phyloP scores from a whole-genome alignment of 2,797 vertebrate species.

The Brotula barbata region DNA sequence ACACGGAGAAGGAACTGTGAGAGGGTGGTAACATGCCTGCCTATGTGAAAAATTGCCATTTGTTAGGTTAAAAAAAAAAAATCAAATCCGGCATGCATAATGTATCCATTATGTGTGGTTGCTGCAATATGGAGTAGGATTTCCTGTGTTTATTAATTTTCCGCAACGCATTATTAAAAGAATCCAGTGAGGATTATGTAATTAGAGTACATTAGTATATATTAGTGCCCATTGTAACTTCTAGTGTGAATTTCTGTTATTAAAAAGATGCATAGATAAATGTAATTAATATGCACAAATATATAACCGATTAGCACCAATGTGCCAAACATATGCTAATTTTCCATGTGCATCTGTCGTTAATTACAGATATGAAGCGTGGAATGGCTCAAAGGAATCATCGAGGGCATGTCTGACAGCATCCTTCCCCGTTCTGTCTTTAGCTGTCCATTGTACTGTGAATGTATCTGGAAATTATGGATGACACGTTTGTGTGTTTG shows the following conservation, averaged over 20 bases:
- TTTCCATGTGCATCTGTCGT: constrained; percentile 79
- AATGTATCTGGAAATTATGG: constrained; percentile 65
- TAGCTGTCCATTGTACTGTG: constrained; percentile 62
- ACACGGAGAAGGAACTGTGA: constrained; percentile 32
- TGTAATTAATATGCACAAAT: constrained; percentile 75
- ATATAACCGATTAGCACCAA: constrained; percentile 77
- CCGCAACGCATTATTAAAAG: constrained; percentile 35
- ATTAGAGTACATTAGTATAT: constrained; percentile 38
- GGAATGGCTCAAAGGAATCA: constrained; percentile 76
- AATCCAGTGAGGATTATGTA: constrained; percentile 42
- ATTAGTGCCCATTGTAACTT: constrained; percentile 37
- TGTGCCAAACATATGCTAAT: constrained; percentile 82
- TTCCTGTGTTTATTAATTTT: constrained; percentile 33
- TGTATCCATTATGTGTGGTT: not conserved
- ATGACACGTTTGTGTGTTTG: constrained; percentile 53
- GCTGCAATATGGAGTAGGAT: not conserved
- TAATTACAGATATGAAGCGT: constrained; percentile 81
- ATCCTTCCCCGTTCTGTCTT: constrained; percentile 45
- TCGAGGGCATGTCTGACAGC: constrained; percentile 64
- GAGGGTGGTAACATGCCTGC: not conserved
- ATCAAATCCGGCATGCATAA: not conserved
- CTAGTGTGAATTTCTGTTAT: constrained; percentile 40
- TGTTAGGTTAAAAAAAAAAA: constrained; percentile 17
- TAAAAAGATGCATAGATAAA: constrained; percentile 61
- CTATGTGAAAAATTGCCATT: constrained; percentile 11